Base-by-base conservation (phyloP, 2,113 vertebrate genomes). In the Arothron firmamentum region DNA sequence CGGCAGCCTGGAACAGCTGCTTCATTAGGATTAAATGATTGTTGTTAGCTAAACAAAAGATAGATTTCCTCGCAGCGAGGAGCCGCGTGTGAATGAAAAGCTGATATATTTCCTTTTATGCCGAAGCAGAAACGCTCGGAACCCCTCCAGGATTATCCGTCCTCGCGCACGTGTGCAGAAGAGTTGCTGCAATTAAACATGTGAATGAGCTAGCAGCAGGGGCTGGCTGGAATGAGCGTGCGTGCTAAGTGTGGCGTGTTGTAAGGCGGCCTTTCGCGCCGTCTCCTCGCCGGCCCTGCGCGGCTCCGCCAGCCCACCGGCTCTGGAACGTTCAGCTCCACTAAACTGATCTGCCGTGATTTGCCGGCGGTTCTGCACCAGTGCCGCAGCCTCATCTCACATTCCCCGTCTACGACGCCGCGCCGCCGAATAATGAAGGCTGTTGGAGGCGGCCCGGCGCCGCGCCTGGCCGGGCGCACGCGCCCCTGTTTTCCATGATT, bases 261-360 rank as follows among this genome's bases (percentile, higher is more conserved):
- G 14, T 49, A 5, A 25, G 56, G 20, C 15, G 18, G 58, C 21
- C 49, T 34, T 34, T 34, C 72, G 65, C 47, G 18, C 59, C 58
- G 72, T 70, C 77, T 65, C 63, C 64, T 77, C 80, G 62, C 57
- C 65, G 67, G 62, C 74, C 80, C 65, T 70, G 63, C 75, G 68
- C 78, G 72, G 75, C 74, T 71, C 78, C 82, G 82, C 70, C 72
- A 86, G 75, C 78, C 75, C 78, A 83, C 60, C 65, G 68, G 73
- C 83, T 86, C 79, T 50, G 66, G 68, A 81, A 77, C 68, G 77
- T 88, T 90, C 83, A 84, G 85, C 87, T 79, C 75, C 87, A 82
- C 88, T 89, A 84, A 89, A 88, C 87, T 85, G 86, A 88, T 90
- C 84, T 88, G 83, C 87, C 79, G 75, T 79, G 87, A 90, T 87